A percentile compares a stretch with the other conserved stretches of the same genome.
phyloP scores from a whole-genome alignment of 2,113 vertebrate genomes.

The Menidia beryllina region DNA sequence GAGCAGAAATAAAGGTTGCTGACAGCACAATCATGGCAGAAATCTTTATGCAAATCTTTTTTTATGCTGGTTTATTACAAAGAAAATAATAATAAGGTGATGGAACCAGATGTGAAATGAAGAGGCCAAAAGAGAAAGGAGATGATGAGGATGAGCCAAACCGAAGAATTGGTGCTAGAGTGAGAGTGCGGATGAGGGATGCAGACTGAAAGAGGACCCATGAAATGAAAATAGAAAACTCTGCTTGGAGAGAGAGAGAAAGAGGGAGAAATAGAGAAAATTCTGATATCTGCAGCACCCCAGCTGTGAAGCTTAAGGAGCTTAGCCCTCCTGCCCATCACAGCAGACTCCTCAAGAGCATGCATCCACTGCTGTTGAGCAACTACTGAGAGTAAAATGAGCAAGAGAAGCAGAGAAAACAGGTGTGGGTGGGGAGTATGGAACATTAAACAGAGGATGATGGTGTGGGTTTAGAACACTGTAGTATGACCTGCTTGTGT shows the following conservation, averaged over 20 bases:
- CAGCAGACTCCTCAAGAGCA: conserved; percentile 68
- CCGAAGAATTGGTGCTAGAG: conserved; percentile 24
- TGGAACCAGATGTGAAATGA: conserved; percentile 32
- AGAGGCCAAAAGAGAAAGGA: conserved; percentile 32
- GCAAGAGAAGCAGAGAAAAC: conserved; percentile 17
- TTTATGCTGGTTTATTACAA: conserved; percentile 42
- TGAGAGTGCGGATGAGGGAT: conserved; percentile 34
- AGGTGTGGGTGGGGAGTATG: conserved; percentile 18
- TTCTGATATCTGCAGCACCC: conserved; percentile 72
- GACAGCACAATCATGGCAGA: conserved; percentile 43
- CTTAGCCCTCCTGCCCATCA: conserved; percentile 70
- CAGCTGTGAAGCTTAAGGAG: conserved; percentile 74
- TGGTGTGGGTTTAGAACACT: conserved; percentile 14
- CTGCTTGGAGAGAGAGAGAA: conserved; percentile 38
- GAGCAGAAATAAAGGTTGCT: conserved; percentile 27
- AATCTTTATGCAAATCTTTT: conserved; percentile 56
- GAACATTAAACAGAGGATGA: conserved; percentile 28
- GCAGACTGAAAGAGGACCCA: conserved; percentile 48
- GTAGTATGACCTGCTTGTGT: neutral
- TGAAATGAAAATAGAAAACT: conserved; percentile 65
- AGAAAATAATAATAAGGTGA: conserved; percentile 31
- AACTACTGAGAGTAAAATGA: conserved; percentile 52
- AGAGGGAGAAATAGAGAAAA: conserved; percentile 57
- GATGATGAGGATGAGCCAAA: conserved; percentile 42
- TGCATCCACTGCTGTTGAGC: conserved; percentile 60